Base-by-base conservation (phyloP, 2,113 vertebrate species). In the Rhadina sibilatrix region DNA sequence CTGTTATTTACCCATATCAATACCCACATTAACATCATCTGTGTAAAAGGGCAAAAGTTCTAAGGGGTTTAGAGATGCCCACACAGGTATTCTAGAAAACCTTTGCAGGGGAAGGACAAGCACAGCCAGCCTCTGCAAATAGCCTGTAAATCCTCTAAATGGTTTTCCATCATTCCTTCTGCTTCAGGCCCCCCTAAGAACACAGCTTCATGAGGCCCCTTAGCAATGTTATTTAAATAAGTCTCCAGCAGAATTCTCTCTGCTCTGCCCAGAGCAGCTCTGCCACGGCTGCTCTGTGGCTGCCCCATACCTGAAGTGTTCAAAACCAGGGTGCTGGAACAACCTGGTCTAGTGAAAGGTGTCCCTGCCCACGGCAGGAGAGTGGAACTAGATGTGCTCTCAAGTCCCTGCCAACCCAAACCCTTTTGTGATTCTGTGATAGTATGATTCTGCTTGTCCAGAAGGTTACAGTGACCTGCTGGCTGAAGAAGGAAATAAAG, bases 31-130 rank as follows among this genome's bases (percentile, higher is more conserved):
- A n/a, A 31, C 50, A 70, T 25, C 11, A 50, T 40, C 35, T 22
- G 2, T 5, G 2, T 19, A n/a, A 54, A 53, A 83, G 10, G 21
- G 21, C 18, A 21, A 15, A 68, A 52, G 3, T 57, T 30, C 33
- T 87, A 50, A 35, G 27, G 22, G 27, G 44, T 79, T 83, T 9
- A 28, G 28, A 80, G 27, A 6, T 23, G 44, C n/a, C 47, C 6
- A 4, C 0, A 6, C 23, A 66, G n/a, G 12, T 42, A 23, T 18
- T 30, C 15, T 30, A 50, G 53, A 61, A 66, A 6, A 0, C 6
- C 49, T 57, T 37, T 57, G 37, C 38, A 88, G 37, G 17, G 5
- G 16, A 82, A 75, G 46, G 16, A 44, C 21, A 53, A 40, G 5
- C 23, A 28, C 13, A 84, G 53, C 7, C 59, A 87, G 10, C 6